phyloP scores from a whole-genome alignment of 1,140 invertebrate genomes.

The Platyscapa corneri region DNA sequence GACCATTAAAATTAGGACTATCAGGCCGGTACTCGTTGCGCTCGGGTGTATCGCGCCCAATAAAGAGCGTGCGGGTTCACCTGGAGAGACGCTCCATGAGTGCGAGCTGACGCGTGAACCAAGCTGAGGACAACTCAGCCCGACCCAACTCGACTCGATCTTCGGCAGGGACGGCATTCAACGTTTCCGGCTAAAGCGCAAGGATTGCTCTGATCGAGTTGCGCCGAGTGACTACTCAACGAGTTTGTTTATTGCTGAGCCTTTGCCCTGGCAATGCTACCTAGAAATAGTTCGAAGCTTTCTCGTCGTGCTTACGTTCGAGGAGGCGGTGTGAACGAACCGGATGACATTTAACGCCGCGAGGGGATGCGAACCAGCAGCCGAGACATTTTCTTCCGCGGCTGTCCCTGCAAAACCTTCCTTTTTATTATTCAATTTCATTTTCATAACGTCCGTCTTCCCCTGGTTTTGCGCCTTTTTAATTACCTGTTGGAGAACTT shows the following conservation, averaged over 20 bases:
- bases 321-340: too few species aligned
- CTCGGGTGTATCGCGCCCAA: too few species aligned
- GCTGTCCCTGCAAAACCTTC: not conserved
- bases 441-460: not conserved
- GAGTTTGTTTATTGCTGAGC: not conserved
- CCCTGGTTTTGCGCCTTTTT: not conserved
- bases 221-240: not conserved
- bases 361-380: not conserved
- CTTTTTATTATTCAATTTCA: conserved; percentile 4
- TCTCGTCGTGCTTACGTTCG: too few species aligned
- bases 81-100: too few species aligned
- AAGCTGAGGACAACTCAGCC: too few species aligned
- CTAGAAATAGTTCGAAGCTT: not conserved
- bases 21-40: too few species aligned
- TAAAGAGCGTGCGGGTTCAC: too few species aligned
- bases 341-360: not conserved
- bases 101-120: too few species aligned
- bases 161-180: too few species aligned
- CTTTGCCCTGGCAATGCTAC: not conserved
- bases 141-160: too few species aligned
- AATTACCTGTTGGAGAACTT: not conserved
- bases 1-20: not conserved
- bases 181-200: too few species aligned
- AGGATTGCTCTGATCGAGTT: not conserved
- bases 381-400: too few species aligned